Evolutionary conservation across 2,113 vertebrate species (phyloP).

Genomic region (Falco punctatus): DNA sequence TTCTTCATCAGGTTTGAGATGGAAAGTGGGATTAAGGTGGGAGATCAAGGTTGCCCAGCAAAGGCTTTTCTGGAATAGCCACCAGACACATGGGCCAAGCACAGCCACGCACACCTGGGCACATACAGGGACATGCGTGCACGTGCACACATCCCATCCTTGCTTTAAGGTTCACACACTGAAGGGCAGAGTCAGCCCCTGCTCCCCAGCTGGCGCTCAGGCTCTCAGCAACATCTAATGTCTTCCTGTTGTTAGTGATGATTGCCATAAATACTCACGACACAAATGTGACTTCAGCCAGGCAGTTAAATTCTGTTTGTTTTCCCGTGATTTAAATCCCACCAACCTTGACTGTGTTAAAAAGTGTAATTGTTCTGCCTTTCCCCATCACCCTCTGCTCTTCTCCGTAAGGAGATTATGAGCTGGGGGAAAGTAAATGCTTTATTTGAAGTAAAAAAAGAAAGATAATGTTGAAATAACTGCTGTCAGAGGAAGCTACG

Average conservation of each 20-base stretch:
- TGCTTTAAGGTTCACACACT: not conserved
- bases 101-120: not conserved
- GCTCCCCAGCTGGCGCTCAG: not conserved
- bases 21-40: not conserved
- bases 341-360: conserved; percentile 16
- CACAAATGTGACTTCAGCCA: conserved; percentile 6
- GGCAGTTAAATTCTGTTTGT: conserved; percentile 42
- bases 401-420: conserved; percentile 23
- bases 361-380: conserved; percentile 35
- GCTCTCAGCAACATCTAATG: not conserved
- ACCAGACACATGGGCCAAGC: not conserved
- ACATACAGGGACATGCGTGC: not conserved
- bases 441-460: conserved; percentile 31
- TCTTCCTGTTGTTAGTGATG: conserved; percentile 21
- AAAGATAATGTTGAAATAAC: conserved; percentile 65
- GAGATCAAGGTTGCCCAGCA: not conserved
- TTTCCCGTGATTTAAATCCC: conserved; percentile 53
- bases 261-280: conserved; percentile 32
- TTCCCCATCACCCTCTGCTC: not conserved
- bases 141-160: not conserved
- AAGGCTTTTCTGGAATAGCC: not conserved
- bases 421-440: conserved; percentile 37
- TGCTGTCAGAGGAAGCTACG: conserved; percentile 29
- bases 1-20: not conserved
- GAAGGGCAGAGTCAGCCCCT: not conserved